Percentiles rank a stretch among this genome's conserved stretches.
Conservation (phyloP, 2,888 invertebrate genomes). For the Gymnoscelis rufifasciata region DNA sequence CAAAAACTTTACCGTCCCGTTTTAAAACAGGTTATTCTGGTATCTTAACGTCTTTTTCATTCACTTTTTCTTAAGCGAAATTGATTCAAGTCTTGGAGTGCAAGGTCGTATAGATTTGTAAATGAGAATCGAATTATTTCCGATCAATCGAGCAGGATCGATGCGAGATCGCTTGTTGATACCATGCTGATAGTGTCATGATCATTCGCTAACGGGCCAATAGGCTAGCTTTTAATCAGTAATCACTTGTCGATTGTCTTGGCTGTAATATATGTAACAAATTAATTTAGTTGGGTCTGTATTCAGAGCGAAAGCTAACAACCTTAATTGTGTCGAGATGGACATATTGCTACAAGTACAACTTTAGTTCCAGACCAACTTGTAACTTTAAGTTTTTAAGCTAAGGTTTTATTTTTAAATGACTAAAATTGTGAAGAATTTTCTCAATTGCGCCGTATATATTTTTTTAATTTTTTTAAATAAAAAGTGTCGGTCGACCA, state of each 20-base stretch:
- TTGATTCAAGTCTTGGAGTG: conserved; percentile 5
- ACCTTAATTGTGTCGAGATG: too few relatives aligned
- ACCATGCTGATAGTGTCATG: conserved; percentile 41
- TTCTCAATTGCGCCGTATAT: too few relatives aligned
- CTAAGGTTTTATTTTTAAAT: too few relatives aligned
- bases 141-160: conserved; percentile 47
- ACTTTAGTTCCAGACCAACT: too few relatives aligned
- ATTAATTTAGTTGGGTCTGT: too few relatives aligned
- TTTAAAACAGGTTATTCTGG: conserved; percentile 1
- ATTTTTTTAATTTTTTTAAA: too few relatives aligned
- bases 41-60: conserved; percentile 1
- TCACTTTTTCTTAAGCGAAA: conserved; percentile 9
- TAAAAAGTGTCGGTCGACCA: too few relatives aligned
- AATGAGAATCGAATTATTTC: conserved; percentile 43
- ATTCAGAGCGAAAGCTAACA: too few relatives aligned
- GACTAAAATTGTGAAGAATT: too few relatives aligned
- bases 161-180: conserved; percentile 43
- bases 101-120: conserved; percentile 30
- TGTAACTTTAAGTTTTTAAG: too few relatives aligned
- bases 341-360: too few relatives aligned
- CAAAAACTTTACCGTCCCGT: background rate
- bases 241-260: background rate
- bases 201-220: conserved; percentile 30
- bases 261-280: too few relatives aligned
- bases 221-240: background rate